These are phyloP conservation scores for Calyptommatus sinebrachiatus DNA, from an alignment of 2,113 vertebrate species.

Conservation along the genomic window DNA sequence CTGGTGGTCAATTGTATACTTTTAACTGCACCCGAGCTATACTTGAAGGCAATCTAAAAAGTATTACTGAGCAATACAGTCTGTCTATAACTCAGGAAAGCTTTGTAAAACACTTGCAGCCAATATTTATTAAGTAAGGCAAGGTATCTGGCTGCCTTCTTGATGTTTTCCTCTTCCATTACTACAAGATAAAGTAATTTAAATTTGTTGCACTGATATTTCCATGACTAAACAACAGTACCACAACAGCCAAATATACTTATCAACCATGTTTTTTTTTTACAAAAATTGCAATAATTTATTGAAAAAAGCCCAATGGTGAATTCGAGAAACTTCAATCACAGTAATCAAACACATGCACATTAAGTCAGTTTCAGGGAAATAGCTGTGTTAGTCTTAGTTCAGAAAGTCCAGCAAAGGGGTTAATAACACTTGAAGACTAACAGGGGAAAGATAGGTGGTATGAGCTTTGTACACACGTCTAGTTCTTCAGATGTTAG, in stretches of 20 bases:
- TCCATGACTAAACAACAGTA: background rate
- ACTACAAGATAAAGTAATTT: background rate
- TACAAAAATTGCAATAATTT: background rate
- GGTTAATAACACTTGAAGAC: too few species aligned
- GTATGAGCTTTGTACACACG: too few species aligned
- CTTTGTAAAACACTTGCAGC: too few species aligned
- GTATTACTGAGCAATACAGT: background rate
- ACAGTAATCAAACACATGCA: background rate
- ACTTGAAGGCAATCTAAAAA: too few species aligned
- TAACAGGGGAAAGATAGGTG: too few species aligned
- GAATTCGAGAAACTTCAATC: background rate
- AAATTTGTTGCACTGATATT: background rate
- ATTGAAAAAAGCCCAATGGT: too few species aligned
- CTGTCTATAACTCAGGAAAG: background rate
- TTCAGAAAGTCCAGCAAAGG: too few species aligned
- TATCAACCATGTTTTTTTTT: background rate
- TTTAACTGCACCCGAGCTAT: too few species aligned
- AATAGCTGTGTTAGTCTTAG: too few species aligned
- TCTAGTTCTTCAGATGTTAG: too few species aligned
- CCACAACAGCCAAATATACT: background rate
- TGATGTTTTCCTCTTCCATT: background rate
- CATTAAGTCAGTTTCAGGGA: background rate
- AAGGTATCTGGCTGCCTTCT: background rate
- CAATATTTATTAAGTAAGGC: background rate
- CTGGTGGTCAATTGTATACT: too few species aligned